phyloP scores from a whole-genome alignment of 2,888 invertebrate species.

The Xiphydria camelus region DNA sequence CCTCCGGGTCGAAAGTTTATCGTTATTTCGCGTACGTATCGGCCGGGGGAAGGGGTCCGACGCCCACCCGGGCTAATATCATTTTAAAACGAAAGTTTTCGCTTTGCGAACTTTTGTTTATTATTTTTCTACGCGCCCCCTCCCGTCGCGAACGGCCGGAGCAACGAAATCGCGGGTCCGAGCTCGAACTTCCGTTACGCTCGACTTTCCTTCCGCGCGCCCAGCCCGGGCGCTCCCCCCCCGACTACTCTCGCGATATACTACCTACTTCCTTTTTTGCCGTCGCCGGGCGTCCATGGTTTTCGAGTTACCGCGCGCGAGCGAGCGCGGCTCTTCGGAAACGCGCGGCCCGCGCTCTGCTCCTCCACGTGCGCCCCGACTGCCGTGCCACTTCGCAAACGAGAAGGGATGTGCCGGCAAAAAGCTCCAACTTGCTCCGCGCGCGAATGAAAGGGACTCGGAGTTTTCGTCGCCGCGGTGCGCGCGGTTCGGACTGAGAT shows the following conservation, averaged over 20 bases:
- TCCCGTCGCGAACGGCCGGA: too few species aligned
- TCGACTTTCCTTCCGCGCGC: conserved; percentile 8
- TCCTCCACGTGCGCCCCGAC: too few species aligned
- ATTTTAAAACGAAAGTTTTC: conserved; percentile 55
- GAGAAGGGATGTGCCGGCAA: too few species aligned
- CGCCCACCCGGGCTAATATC: conserved; percentile 39
- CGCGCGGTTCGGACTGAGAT: background rate
- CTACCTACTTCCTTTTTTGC: conserved; percentile 13
- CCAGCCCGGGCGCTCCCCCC: conserved; percentile 1
- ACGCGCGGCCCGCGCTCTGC: too few species aligned
- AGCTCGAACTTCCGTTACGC: background rate
- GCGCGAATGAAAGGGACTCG: too few species aligned
- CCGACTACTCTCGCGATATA: conserved; percentile 34
- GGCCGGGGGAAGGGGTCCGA: too few species aligned
- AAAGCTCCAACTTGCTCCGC: too few species aligned
- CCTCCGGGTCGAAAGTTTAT: conserved; percentile 52
- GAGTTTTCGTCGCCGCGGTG: too few species aligned
- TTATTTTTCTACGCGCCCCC: conserved; percentile 48
- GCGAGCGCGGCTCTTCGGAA: too few species aligned
- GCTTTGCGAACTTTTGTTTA: conserved; percentile 50
- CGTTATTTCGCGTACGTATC: conserved; percentile 52
- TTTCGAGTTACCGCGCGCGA: too few species aligned
- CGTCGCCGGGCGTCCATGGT: too few species aligned
- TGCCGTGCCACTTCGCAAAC: conserved; percentile 4
- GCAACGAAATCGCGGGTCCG: too few species aligned